Conservation (phyloP, 1,140 invertebrate species). For the Chelonus insularis region DNA sequence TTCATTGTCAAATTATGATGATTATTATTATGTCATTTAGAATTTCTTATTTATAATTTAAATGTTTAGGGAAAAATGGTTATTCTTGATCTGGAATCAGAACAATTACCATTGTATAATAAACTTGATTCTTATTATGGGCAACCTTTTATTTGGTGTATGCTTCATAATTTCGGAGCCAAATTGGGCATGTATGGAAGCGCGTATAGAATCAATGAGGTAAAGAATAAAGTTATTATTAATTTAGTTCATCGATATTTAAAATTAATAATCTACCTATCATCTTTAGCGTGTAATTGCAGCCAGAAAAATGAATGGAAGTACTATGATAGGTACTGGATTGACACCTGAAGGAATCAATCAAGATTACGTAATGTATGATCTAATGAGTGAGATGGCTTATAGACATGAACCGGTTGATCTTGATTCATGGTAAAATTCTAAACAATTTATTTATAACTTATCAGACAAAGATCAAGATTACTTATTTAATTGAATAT, state of each 20-base stretch:
- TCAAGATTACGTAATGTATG: constrained; percentile 92
- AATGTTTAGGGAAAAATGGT: constrained; percentile 72
- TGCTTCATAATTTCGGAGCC: constrained; percentile 94
- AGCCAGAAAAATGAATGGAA: constrained; percentile 66
- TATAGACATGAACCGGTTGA: constrained; percentile 69
- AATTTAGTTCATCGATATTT: neutral
- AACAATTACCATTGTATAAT: constrained; percentile 78
- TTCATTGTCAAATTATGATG: too few relatives aligned
- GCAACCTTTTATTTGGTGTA: constrained; percentile 94
- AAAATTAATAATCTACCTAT: neutral
- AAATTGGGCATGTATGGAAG: constrained; percentile 87
- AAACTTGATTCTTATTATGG: constrained; percentile 82
- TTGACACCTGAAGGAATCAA: constrained; percentile 87
- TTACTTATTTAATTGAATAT: neutral
- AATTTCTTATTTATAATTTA: neutral
- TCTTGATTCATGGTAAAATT: constrained; percentile 67
- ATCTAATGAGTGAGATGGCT: constrained; percentile 82
- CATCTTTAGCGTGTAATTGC: constrained; percentile 66
- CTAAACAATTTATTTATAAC: constrained; percentile 6
- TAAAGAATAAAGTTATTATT: constrained; percentile 34
- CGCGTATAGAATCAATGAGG: constrained; percentile 72
- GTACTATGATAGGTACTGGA: constrained; percentile 86
- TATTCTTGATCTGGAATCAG: constrained; percentile 84
- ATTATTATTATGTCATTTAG: neutral
- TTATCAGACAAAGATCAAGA: neutral